Percentiles rank a stretch among this genome's conserved stretches.
Conservation (phyloP, 2,888 invertebrate genomes). For the Eupithecia subumbrata region DNA sequence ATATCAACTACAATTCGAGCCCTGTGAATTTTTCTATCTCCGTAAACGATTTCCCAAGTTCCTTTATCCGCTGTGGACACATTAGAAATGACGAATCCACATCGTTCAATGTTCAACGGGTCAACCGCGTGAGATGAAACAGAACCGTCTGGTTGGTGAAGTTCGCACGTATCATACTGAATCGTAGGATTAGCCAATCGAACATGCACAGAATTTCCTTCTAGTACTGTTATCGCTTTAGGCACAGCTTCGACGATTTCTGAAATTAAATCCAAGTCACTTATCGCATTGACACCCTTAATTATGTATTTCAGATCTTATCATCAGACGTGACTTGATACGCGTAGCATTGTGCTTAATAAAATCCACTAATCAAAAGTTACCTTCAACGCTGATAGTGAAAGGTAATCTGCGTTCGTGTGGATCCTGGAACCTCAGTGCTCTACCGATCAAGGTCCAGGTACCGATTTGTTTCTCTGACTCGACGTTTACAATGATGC, state of each 20-base stretch:
- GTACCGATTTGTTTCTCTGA: conserved; percentile 59
- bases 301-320: conserved; percentile 53
- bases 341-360: conserved; percentile 47
- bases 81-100: conserved; percentile 60
- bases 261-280: conserved; percentile 48
- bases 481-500: conserved; percentile 53
- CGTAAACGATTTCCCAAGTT: conserved; percentile 65
- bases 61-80: conserved; percentile 54
- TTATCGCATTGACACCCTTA: conserved; percentile 46
- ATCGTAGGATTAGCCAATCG: conserved; percentile 56
- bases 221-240: conserved; percentile 49
- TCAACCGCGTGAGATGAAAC: conserved; percentile 48
- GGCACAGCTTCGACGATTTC: conserved; percentile 58
- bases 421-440: conserved; percentile 39
- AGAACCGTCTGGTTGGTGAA: conserved; percentile 53
- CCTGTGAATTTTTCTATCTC: conserved; percentile 55
- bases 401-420: conserved; percentile 66
- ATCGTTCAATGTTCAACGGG: conserved; percentile 47
- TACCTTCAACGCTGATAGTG: conserved; percentile 70
- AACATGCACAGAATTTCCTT: conserved; percentile 62
- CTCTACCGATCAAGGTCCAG: conserved; percentile 67
- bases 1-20: conserved; percentile 58
- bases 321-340: conserved; percentile 69
- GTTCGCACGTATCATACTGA: conserved; percentile 58
- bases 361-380: conserved; percentile 47